phyloP scores from a whole-genome alignment of 2,797 vertebrate genomes.

The Xenopus petersii region DNA sequence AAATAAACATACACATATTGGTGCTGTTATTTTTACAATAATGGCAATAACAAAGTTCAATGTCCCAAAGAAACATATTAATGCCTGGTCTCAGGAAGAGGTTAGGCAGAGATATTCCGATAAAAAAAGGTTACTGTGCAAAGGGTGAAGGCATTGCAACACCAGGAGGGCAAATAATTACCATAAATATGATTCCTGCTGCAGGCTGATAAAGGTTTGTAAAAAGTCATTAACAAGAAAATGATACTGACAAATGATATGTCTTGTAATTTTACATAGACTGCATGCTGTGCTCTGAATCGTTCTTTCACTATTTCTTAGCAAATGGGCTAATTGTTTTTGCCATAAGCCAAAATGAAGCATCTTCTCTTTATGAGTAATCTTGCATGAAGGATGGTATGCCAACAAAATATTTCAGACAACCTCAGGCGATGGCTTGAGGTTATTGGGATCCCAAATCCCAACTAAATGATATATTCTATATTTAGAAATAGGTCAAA shows the following conservation, averaged over 20 bases:
- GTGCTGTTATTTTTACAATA: too few species aligned
- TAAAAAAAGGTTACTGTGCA: conserved; percentile 6
- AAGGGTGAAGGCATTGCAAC: conserved; percentile 34
- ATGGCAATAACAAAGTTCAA: too few species aligned
- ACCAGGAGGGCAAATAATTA: conserved; percentile 51
- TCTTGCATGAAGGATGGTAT: conserved; percentile 13
- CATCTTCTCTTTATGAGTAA: conserved; percentile 48
- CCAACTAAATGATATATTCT: not conserved
- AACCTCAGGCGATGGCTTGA: conserved; percentile 9
- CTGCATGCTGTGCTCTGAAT: conserved; percentile 50
- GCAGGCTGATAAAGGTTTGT: conserved; percentile 51
- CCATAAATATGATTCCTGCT: conserved; percentile 42
- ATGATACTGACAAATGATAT: conserved; percentile 61
- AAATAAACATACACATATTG: too few species aligned
- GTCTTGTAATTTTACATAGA: conserved; percentile 51
- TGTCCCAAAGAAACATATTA: not conserved
- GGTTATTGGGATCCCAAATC: conserved; percentile 1
- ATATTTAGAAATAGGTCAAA: conserved; percentile 1
- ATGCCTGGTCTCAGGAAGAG: not conserved
- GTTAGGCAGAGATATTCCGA: conserved; percentile 14
- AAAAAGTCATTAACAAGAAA: conserved; percentile 58
- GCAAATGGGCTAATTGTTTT: conserved; percentile 54
- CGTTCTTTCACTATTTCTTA: conserved; percentile 46
- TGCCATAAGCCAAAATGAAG: conserved; percentile 33
- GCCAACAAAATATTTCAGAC: not conserved